phyloP scores from a whole-genome alignment of 2,113 vertebrate genomes.

The Alaudala cheleensis region DNA sequence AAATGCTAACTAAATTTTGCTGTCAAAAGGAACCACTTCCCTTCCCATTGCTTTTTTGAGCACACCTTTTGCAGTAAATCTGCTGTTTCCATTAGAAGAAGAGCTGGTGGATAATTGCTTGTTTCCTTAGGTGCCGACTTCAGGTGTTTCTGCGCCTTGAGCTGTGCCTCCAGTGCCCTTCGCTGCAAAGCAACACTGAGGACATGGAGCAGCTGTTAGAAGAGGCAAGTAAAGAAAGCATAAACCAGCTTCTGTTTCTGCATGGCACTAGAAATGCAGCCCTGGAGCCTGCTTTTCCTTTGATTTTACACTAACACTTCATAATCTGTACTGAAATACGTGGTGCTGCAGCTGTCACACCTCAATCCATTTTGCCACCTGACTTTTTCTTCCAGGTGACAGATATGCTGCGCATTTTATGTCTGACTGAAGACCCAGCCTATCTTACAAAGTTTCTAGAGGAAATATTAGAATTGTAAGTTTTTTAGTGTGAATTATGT shows the following conservation, averaged over 20 bases:
- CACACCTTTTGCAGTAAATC: neutral
- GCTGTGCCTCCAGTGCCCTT: slow-evolving; percentile 79
- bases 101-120: neutral
- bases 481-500: neutral
- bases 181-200: slow-evolving; percentile 42
- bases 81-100: neutral
- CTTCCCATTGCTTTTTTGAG: neutral
- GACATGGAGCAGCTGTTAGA: slow-evolving; percentile 82
- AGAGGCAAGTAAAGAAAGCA: slow-evolving; percentile 76
- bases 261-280: neutral
- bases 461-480: slow-evolving; percentile 84
- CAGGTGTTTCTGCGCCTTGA: slow-evolving; percentile 89
- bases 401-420: slow-evolving; percentile 87
- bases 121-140: slow-evolving; percentile 82
- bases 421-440: slow-evolving; percentile 85
- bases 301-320: neutral
- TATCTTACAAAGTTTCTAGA: slow-evolving; percentile 87
- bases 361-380: neutral
- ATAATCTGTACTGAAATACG: neutral
- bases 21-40: neutral
- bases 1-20: neutral
- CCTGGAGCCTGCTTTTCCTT: neutral
- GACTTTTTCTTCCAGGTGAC: slow-evolving; percentile 76
- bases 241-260: neutral
- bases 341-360: neutral